Percentiles rank a stretch among this genome's conserved stretches.
Evolutionary conservation across 2,888 invertebrate species (phyloP).

Genomic region (Drosophila silvestris): DNA sequence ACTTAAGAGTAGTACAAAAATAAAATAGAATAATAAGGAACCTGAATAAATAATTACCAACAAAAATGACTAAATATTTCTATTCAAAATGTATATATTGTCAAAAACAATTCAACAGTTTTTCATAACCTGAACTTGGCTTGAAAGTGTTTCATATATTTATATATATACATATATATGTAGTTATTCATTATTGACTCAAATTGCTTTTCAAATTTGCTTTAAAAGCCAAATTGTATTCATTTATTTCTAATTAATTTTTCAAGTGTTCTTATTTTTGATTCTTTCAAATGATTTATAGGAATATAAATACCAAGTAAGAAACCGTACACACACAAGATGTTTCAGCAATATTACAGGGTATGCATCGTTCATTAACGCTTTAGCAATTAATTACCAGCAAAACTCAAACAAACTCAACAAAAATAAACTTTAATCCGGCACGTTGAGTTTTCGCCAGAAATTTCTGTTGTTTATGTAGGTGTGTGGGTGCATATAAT

Average conservation of each 20-base stretch:
- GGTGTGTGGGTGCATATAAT: not conserved
- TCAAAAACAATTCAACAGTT: not conserved
- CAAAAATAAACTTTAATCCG: conserved; percentile 57
- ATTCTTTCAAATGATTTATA: not conserved
- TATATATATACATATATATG: not conserved
- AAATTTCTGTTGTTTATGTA: conserved; percentile 57
- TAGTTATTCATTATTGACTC: no score
- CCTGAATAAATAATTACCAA: not conserved
- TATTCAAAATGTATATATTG: not conserved
- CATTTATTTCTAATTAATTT: not conserved
- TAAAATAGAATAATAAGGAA: no score
- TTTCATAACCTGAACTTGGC: not conserved
- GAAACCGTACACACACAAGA: not conserved
- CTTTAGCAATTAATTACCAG: conserved; percentile 78
- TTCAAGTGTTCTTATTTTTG: not conserved
- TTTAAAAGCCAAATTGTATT: not conserved
- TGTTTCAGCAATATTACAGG: not conserved
- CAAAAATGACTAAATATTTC: not conserved
- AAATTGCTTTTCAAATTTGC: not conserved
- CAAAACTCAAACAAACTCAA: conserved; percentile 75
- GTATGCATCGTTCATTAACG: conserved; percentile 25
- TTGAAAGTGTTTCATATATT: not conserved
- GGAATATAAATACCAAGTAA: not conserved
- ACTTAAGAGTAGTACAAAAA: not conserved
- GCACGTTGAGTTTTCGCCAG: conserved; percentile 64